Evolutionary conservation across 2,113 vertebrate genomes (phyloP), one percentile per base, ranked within the genome.

Genomic region (Centrocercus urophasianus): DNA sequence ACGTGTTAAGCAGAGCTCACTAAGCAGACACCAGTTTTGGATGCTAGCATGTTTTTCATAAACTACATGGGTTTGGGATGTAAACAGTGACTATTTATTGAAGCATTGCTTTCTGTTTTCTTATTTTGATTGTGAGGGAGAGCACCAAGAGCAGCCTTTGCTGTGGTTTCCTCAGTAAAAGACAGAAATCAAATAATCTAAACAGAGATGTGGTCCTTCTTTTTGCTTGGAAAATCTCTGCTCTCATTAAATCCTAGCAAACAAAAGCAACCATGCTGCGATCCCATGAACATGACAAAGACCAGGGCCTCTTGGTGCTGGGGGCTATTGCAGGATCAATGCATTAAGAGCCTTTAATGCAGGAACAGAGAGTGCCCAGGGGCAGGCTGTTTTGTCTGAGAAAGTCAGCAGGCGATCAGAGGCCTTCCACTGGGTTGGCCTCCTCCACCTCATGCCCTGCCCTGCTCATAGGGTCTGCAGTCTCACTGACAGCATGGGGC

Each of bases 221-320:
- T 38, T 79, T 50, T 6, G 10, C 2, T 1, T 34, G 28, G 30
- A 74, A 86, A 56, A 74, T 13, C 36, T 60, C 72, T 54, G 42
- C 64, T 76, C 60, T 76, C 15, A 1, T 86, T 85, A 82, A 79
- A 70, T n/a, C 43, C 40, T 34, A 70, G 50, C 36, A 73, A 57
- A 54, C 19, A 18, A 93, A 79, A 63, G 27, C 47, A 70, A 43
- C 7, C 9, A 0, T 28, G 71, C 34, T 54, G 66, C 0, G 2
- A 47, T 57, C 45, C 40, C 18, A 7, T 20, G 34, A 47, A 36
- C 7, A 1, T 42, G 40, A 7, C n/a, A 28, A 90, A 76, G 32
- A 47, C 52, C 0, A 0, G 11, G 6, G 15, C 40, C 28, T 22
- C 45, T 56, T 52, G 47, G 19, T 0, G 0, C 4, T 8, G 13